A percentile compares a stretch with the other conserved stretches of the same genome.
Evolutionary conservation across 2,113 vertebrate species (phyloP).

Genomic region (Channa maculata): DNA sequence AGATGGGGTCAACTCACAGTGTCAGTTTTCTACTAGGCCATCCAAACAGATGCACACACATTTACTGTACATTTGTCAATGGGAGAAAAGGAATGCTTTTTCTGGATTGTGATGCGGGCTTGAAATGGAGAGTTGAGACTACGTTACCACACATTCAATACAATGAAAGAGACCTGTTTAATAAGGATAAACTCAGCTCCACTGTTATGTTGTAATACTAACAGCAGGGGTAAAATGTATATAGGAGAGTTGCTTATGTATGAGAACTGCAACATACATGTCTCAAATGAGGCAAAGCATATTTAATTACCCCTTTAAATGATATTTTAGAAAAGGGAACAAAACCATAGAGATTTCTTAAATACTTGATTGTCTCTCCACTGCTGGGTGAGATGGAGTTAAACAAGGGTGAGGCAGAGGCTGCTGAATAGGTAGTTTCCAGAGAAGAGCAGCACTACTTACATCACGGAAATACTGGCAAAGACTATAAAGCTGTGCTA

Average conservation of each 20-base stretch:
- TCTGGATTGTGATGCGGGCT: background rate
- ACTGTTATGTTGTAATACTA: background rate
- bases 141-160: too few species aligned
- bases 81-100: background rate
- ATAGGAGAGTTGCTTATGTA: too few species aligned
- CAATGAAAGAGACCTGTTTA: too few species aligned
- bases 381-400: constrained; percentile 31
- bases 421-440: constrained; percentile 68
- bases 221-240: background rate
- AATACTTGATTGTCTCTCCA: constrained; percentile 7
- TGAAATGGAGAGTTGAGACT: too few species aligned
- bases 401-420: constrained; percentile 38
- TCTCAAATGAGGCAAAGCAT: too few species aligned
- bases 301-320: too few species aligned
- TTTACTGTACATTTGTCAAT: constrained; percentile 52
- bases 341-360: background rate
- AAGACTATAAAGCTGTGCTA: constrained; percentile 51
- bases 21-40: constrained; percentile 27
- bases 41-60: background rate
- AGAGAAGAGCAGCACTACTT: constrained; percentile 24
- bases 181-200: background rate
- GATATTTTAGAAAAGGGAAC: background rate
- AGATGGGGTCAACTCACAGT: constrained; percentile 38
- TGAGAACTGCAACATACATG: background rate
- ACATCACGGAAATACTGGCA: constrained; percentile 49